A percentile compares a stretch with the other conserved stretches of the same genome.
phyloP scores from a whole-genome alignment of 1,140 invertebrate genomes.

The Venustaconcha ellipsiformis region DNA sequence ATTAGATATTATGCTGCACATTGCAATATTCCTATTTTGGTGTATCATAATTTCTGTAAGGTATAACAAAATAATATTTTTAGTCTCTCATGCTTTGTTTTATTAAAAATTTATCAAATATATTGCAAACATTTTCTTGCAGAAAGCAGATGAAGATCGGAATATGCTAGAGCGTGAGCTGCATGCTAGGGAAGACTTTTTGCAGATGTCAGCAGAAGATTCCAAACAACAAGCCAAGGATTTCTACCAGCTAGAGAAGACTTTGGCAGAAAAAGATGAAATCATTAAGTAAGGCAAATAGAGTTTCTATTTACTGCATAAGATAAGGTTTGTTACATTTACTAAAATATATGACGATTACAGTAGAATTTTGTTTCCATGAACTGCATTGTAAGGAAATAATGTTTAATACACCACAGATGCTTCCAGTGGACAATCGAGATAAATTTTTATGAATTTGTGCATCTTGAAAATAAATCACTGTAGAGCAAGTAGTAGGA shows the following conservation, averaged over 20 bases:
- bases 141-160: constrained; percentile 56
- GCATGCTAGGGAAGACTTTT: constrained; percentile 38
- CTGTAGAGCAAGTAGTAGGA: too few relatives aligned
- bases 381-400: neutral
- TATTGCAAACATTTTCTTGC: constrained; percentile 5
- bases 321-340: neutral
- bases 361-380: neutral
- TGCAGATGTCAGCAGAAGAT: constrained; percentile 49
- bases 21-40: neutral
- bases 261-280: constrained; percentile 54
- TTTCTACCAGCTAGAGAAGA: constrained; percentile 40
- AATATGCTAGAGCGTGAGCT: constrained; percentile 41
- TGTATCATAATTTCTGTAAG: neutral
- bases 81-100: neutral
- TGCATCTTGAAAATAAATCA: neutral
- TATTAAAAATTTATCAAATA: neutral
- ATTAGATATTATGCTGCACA: too few relatives aligned
- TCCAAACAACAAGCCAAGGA: constrained; percentile 36
- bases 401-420: neutral
- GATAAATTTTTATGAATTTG: neutral
- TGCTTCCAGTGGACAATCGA: neutral
- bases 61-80: neutral
- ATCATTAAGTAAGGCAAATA: constrained; percentile 51
- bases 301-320: neutral
- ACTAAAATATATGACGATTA: neutral